Evolutionary conservation across 2,113 vertebrate species (phyloP), one percentile per base, ranked within the genome.

Genomic region (Anguilla rostrata): DNA sequence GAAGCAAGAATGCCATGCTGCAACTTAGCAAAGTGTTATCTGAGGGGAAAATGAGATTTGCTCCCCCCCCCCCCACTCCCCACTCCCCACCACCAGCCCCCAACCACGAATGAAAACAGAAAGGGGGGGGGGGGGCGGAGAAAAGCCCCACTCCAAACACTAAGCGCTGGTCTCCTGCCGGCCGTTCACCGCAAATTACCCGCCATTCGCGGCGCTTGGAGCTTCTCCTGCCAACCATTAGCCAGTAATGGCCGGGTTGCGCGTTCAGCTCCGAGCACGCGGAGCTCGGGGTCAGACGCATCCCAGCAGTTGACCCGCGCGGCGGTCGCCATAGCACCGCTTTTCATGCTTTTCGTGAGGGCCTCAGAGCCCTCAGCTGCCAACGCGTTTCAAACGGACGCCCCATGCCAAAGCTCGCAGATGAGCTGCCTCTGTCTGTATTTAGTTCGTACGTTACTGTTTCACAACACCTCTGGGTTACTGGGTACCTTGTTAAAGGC

Each of bases 11-110:
- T 85, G 66, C 40, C 43, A 26, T 85, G 39, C 78, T 85, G 26
- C 83, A 66, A 39, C 16, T 85, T 49, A 79, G 63, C 5, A 34
- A 18, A 78, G 83, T 78, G 75, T 84, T 78, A 75, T 75, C 71
- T 29, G 26, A 34, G 26, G 71, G 34, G n/a, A 75, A 79, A 80
- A 79, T 60, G 41, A 34, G 78, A 12, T 84, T 78, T 29, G 46
- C 83, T 8, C 12, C 39, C 29, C 49, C 60, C 18, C 3, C 2
- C 18, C 60, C 43, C 49, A 34, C 34, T 34, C 34, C 12, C 49
- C 49, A 2, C 49, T 53, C 49, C 49, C 49, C 49, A 53, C 49
- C 49, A 53, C 49, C 49, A 34, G 34, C 34, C 34, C 34, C 34
- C 34, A 0, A n/a, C 53, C 11, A 34, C 71, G 34, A 22, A 75